Evolutionary conservation across 2,797 vertebrate species (phyloP), one percentile per base, ranked within the genome.

Genomic region (Catostomus latipinnis): DNA sequence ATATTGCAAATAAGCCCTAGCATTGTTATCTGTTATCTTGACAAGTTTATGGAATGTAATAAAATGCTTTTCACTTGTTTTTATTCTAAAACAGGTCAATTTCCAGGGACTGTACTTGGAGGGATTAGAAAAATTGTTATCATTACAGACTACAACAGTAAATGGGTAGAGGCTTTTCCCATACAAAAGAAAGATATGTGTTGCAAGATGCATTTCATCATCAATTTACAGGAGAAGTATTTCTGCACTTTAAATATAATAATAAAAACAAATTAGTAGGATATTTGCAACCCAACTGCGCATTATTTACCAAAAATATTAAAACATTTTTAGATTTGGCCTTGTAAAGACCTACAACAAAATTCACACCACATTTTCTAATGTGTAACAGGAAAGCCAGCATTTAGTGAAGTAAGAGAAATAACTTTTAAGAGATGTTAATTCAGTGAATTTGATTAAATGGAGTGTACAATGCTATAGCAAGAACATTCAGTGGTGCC

Each of bases 121-220:
- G 84, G 93, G 66, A 95, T 95, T 88, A 94, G 92, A 0, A 91
- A 90, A 0, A 73, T 95, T 12, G 90, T 92, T 22, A 79, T 94
- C 0, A 86, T 96, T 77, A 94, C 94, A 0, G 96, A 98, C 88
- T 96, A 95, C 87, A 95, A 95, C 80, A 96, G 92, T 69, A 98
- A 97, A 89, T 98, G 96, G 96, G 92, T 95, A 9, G 96, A 97
- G 85, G 96, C 95, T 6, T 91, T 92, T 86, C 93, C 96, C 1
- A 85, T 96, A 72, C 93, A 90, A 76, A 95, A 92, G 88, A 93
- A 89, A 14, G 95, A 97, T 48, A 4, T 94, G 93, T 0, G 92
- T 96, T 49, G 95, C 96, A 0, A 92, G 93, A 87, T 96, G 94
- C 18, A 90, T 98, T 78, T 92, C 95, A 58, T 88, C 94, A 14